Base-by-base conservation (phyloP, 1,140 invertebrate species). In the Sarcophaga peregrina region DNA sequence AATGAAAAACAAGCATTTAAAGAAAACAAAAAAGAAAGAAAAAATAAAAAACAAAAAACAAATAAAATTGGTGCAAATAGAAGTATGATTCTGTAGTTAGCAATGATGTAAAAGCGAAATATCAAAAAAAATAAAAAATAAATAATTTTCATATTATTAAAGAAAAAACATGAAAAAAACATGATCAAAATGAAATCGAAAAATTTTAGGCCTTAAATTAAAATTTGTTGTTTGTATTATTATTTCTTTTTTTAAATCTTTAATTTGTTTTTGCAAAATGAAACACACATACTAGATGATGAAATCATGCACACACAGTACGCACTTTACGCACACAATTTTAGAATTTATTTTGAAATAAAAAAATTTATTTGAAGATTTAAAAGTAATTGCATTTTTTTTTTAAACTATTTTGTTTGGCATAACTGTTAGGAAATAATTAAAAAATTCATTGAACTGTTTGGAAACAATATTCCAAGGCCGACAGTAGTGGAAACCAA, bases 341-440 rank as follows among this genome's bases (percentile, higher is more conserved):
- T 68, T 68, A 68, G 62, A 68, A 68, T 68, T 17, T 68, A 68
- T 68, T 68, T 68, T 68, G 62, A 68, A 68, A 68, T 20, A 20
- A 68, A 68, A n/a, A 68, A 68, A 68, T 68, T 68, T 37, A 37
- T 37, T 68, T 68, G 62, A 68, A 68, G 20, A 68, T n/a, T 20
- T 3, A 68, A 68, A 7, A 62, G 3, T n/a, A 17, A 8, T 68
- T 68, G 62, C 10, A 9, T 68, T 68, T 68, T 20, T 37, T 37
- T 37, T 37, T 2, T 37, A 37, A 37, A 37, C 25, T 37, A 68
- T 10, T 52, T 52, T 52, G 50, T 52, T 10, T 52, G 13, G 50
- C 13, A 13, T 10, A 52, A 5, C 5, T 1, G 50, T 9, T 5
- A 52, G 0, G 13, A 52, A 52, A 52, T 52, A 52, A 52, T 9